These are phyloP conservation scores for Lamellibrachia luymesi DNA, from an alignment of 1,140 invertebrate genomes.

Conservation along the genomic window DNA sequence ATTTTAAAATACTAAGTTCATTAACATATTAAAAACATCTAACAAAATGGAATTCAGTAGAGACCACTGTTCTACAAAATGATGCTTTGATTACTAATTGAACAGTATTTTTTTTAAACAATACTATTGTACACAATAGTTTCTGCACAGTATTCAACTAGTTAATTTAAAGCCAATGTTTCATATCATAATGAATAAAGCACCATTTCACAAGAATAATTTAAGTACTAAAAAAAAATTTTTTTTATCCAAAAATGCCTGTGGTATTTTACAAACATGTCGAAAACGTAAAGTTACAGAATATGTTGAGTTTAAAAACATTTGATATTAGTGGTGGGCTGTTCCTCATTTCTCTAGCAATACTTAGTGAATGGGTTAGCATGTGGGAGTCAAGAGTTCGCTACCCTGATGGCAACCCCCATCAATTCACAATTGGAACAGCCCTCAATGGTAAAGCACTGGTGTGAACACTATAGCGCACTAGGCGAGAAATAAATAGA, in stretches of 20 bases:
- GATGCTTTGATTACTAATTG: background rate
- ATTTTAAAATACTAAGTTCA: background rate
- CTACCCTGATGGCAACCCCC: background rate
- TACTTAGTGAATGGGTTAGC: background rate
- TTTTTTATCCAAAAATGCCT: background rate
- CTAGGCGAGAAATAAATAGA: constrained; percentile 12
- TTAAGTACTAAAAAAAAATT: background rate
- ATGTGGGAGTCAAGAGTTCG: background rate
- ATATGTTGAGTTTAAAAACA: background rate
- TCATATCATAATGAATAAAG: background rate
- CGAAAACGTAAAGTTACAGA: background rate
- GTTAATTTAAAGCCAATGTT: background rate
- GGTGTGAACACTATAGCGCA: background rate
- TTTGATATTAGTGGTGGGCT: background rate
- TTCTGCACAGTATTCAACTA: background rate
- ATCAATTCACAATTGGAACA: background rate
- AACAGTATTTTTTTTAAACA: background rate
- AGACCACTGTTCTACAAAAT: background rate
- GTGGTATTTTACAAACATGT: background rate
- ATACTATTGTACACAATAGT: background rate
- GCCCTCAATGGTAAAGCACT: background rate
- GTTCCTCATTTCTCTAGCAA: background rate
- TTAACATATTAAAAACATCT: background rate
- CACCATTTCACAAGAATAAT: background rate
- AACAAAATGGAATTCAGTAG: background rate